phyloP scores from a whole-genome alignment of 2,888 invertebrate genomes.

The Scaptomyza cyrtandrae region DNA sequence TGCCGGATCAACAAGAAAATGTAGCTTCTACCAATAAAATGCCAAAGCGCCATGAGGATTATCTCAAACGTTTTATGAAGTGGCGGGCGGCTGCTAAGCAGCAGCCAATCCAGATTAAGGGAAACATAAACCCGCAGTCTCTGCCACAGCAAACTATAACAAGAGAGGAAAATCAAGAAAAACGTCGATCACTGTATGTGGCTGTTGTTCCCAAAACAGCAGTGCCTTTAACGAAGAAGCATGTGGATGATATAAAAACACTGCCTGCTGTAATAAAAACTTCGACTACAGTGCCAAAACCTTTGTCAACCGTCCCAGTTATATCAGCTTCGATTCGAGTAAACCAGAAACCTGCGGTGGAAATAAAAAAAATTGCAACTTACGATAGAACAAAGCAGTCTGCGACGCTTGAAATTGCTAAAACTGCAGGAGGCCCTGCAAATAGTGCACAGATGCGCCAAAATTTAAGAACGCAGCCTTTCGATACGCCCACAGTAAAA shows the following conservation, averaged over 20 bases:
- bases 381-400: neutral
- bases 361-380: neutral
- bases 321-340: neutral
- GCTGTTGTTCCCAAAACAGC: slow-evolving; percentile 5
- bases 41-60: slow-evolving; percentile 11
- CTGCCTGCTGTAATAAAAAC: neutral
- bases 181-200: slow-evolving; percentile 29
- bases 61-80: slow-evolving; percentile 41
- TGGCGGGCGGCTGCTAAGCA: slow-evolving; percentile 36
- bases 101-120: neutral
- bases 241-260: neutral
- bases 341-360: neutral
- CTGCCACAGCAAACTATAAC: neutral
- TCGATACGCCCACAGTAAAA: slow-evolving; percentile 20
- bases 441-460: neutral
- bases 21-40: neutral
- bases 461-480: slow-evolving; percentile 31
- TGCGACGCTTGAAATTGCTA: neutral
- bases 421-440: neutral
- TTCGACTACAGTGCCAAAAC: neutral
- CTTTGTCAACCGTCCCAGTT: neutral
- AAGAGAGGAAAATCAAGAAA: slow-evolving; percentile 1
- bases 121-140: neutral
- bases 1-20: neutral
- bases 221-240: neutral